Evolutionary conservation across 37 sponge, comb jelly and placozoan species (phyloP).

Genomic region (Lycopodina hypogea): DNA sequence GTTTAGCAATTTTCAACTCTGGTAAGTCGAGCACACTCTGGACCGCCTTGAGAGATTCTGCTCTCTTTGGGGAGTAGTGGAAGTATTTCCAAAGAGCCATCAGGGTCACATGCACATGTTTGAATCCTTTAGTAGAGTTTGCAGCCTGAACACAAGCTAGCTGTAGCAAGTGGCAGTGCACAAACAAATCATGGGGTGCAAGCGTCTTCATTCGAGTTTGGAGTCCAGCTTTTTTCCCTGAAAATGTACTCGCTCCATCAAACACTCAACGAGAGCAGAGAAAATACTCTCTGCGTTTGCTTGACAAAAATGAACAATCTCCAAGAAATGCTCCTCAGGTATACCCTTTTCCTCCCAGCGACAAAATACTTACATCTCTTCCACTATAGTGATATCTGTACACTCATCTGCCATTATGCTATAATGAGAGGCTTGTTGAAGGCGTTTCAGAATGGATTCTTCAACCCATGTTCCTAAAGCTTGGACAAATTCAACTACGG

Average conservation of each 20-base stretch:
- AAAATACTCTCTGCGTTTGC: conserved; percentile 43
- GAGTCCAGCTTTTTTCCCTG: conserved; percentile 44
- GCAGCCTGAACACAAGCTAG: conserved; percentile 66
- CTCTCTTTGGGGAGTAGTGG: conserved; percentile 49
- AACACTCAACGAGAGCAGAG: conserved; percentile 44
- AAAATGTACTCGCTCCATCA: conserved; percentile 60
- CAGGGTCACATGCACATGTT: conserved; percentile 45
- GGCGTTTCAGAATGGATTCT: conserved; percentile 59
- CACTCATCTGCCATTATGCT: conserved; percentile 76
- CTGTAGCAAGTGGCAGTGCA: conserved; percentile 47
- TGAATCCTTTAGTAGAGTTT: conserved; percentile 47
- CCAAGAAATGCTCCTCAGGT: conserved; percentile 66
- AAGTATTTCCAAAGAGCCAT: conserved; percentile 59
- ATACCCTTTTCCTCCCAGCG: conserved; percentile 68
- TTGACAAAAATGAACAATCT: conserved; percentile 49
- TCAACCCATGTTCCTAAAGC: conserved; percentile 58
- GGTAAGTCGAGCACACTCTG: conserved; percentile 42
- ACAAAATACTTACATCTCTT: conserved; percentile 67
- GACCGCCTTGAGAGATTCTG: conserved; percentile 48
- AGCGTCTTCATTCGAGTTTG: conserved; percentile 40
- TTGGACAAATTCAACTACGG: conserved; percentile 64
- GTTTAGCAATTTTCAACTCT: conserved; percentile 59
- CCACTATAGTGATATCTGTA: conserved; percentile 63
- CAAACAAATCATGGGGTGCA: conserved; percentile 56
- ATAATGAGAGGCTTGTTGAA: conserved; percentile 40